Evolutionary conservation across 2,888 invertebrate species (phyloP).

Genomic region (Drosophila sordidula): DNA sequence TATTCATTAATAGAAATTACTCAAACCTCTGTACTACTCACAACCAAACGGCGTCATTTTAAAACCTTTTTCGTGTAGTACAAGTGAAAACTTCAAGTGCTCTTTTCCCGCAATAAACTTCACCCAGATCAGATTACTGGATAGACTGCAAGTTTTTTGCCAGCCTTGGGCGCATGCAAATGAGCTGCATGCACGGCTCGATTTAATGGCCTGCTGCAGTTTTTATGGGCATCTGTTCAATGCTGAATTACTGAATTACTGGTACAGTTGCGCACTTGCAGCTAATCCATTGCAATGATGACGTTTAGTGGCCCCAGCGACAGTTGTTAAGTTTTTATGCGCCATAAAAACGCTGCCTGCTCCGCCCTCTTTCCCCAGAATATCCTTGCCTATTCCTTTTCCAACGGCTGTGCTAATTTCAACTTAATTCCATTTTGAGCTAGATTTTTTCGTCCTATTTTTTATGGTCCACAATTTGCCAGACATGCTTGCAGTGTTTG

Average conservation of each 20-base stretch:
- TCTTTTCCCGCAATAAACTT: background rate
- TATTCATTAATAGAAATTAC: background rate
- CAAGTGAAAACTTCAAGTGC: background rate
- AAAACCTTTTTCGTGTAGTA: background rate
- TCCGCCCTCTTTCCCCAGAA: background rate
- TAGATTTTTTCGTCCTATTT: slow-evolving; percentile 23
- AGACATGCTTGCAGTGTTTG: slow-evolving; percentile 19
- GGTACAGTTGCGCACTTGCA: slow-evolving; percentile 50
- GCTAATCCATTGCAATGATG: slow-evolving; percentile 76
- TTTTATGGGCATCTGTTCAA: slow-evolving; percentile 41
- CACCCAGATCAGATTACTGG: background rate
- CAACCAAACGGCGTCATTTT: background rate
- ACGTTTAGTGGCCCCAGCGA: slow-evolving; percentile 66
- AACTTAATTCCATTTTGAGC: slow-evolving; percentile 61
- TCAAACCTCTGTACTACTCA: background rate
- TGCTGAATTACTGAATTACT: slow-evolving; percentile 21
- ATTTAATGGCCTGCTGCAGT: slow-evolving; percentile 59
- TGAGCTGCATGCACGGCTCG: slow-evolving; percentile 52
- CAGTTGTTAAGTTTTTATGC: slow-evolving; percentile 75
- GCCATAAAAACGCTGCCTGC: slow-evolving; percentile 52
- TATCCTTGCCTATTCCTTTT: slow-evolving; percentile 10
- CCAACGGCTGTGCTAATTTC: slow-evolving; percentile 62
- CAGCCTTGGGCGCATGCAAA: slow-evolving; percentile 54
- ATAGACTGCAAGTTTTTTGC: background rate
- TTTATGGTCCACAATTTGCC: slow-evolving; percentile 53